Evolutionary conservation across 2,888 invertebrate genomes (phyloP), one percentile per base, ranked within the genome.

Genomic region (Caenorhabditis sp.): DNA sequence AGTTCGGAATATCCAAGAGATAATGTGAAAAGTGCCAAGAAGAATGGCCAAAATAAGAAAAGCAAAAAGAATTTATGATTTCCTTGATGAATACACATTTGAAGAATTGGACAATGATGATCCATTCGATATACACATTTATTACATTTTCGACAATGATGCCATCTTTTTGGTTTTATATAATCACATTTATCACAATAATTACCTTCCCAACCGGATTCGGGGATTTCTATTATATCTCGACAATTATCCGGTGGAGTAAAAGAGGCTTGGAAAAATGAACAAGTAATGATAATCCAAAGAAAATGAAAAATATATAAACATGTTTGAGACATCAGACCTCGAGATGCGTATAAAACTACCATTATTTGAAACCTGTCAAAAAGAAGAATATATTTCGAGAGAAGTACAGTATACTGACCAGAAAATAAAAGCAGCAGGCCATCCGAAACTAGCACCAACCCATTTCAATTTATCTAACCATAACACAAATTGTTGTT

Each of bases 61-160:
- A 78, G 62, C 10, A 80, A 53, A 60, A 75, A 80, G 63, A 67
- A 75, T 53, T 78, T 78, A 62, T 80, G 77, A 61, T 80, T 80
- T 20, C 26, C 50, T n/a, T 59, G 56, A 67, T 80, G 80, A 36
- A 80, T 64, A 60, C 80, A 80, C 17, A 70, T 52, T 73, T 78
- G 79, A 21, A 80, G 59, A 62, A 80, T 72, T 4, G 80, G 80
- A 67, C 80, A 80, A 49, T 80, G 80, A 65, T 80, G 80, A 61
- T 80, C 80, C 80, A 80, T 80, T 53, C 80, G 70, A 43, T 70
- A 65, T 26, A 78, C 63, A 49, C 80, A 80, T 52, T 53, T 59
- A 50, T 69, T 57, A 53, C 80, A 80, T 12, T 61, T 49, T 10
- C 71, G 66, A 67, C 80, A 80, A 38, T 80, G 80, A 63, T 78